Evolutionary conservation across 2,797 vertebrate genomes (phyloP), one percentile per base, ranked within the genome.

Genomic region (Hippoglossus hippoglossus): DNA sequence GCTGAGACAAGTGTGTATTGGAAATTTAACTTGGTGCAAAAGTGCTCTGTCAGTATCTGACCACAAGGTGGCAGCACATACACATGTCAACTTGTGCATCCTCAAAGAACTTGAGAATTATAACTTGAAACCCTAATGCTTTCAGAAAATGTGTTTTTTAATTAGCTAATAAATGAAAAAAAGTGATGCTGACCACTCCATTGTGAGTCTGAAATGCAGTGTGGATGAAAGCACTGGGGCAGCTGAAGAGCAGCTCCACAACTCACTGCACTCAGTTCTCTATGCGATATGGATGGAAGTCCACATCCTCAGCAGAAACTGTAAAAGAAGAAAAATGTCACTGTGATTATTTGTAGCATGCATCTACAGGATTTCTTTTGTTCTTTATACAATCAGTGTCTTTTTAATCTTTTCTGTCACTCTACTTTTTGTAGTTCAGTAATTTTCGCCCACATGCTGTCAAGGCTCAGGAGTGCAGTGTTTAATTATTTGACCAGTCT

Each of bases 291-390:
- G 41, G 56, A 92, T 75, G 69, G 56, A 92, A 73, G 67, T 84
- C 70, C 88, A 77, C 59, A 54, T 73, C 74, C 79, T 80, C 78
- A 75, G 75, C 75, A 76, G 70, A 80, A 72, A 52, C 83, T 84
- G 85, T 86, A 90, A 86, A 53, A 6, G 52, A 87, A 89, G 63
- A 73, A 86, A 89, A 81, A 80, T 78, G 79, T 92, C 94, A 94
- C 93, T 95, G 94, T 95, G 94, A 94, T 89, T 78, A 85, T 76
- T 88, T 85, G 90, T 94, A 93, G 91, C 93, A 92, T 90, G 89
- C 84, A 90, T 79, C 84, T 86, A 82, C 89, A 86, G 87, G 80
- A 88, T 84, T 34, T 9, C 0, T 3, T n/a, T 12, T 67, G 73
- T 71, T 84, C 67, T 75, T 70, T 77, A 79, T 82, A 78, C 73